Conservation (phyloP, 2,888 invertebrate species). For the Miltochrista miniata region DNA sequence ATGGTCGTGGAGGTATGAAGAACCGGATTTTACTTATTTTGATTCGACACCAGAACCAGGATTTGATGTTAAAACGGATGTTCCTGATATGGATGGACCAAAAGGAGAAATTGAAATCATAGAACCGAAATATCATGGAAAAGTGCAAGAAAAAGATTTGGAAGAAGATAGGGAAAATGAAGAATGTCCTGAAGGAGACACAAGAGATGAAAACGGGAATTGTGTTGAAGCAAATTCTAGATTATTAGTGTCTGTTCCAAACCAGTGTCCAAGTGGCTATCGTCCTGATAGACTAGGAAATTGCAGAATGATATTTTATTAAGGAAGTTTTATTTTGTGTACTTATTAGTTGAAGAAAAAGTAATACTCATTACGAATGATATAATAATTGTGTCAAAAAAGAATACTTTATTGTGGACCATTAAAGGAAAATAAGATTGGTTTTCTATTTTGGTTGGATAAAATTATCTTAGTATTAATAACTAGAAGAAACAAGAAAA, state of each 20-base stretch:
- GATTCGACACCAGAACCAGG: constrained; percentile 21
- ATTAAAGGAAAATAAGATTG: background rate
- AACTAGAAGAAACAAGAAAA: background rate
- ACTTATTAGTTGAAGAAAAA: background rate
- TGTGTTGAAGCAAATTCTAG: constrained; percentile 55
- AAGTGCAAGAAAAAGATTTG: constrained; percentile 21
- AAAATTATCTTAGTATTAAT: background rate
- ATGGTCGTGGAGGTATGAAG: constrained; percentile 22
- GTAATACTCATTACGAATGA: background rate
- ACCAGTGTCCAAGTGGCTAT: constrained; percentile 67
- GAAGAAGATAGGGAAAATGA: constrained; percentile 19
- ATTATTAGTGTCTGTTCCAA: constrained; percentile 62
- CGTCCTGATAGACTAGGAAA: constrained; percentile 59
- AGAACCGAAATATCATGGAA: constrained; percentile 62
- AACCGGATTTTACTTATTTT: constrained; percentile 11
- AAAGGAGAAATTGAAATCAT: constrained; percentile 67
- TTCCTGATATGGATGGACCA: constrained; percentile 37
- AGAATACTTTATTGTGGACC: background rate
- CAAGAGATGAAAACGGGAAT: constrained; percentile 45
- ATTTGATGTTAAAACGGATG: constrained; percentile 16
- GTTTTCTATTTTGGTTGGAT: background rate
- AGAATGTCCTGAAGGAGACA: constrained; percentile 52
- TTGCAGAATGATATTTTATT: constrained; percentile 54
- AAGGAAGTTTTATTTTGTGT: background rate
- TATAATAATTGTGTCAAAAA: background rate